These are phyloP conservation scores for Phalloptychus januarius DNA, from an alignment of 2,797 vertebrate species.

Conservation along the genomic window DNA sequence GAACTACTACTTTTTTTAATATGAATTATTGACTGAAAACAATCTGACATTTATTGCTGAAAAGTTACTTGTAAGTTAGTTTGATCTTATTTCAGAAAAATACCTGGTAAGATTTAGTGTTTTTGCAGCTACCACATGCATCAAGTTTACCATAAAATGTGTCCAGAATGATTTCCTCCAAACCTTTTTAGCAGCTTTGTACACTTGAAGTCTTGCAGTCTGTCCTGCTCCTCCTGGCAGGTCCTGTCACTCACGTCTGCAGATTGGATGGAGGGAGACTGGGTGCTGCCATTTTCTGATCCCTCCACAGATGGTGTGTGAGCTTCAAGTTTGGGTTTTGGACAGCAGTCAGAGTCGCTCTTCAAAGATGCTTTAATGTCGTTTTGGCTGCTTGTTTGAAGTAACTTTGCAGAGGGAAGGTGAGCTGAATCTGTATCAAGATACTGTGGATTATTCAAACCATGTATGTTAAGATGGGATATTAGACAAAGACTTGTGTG, in stretches of 20 bases:
- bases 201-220: background rate
- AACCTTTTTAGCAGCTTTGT: background rate
- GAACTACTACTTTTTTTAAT: no score
- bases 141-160: background rate
- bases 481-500: background rate
- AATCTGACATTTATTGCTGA: no score
- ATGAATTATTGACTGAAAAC: no score
- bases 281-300: conserved; percentile 17
- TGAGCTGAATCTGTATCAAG: background rate
- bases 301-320: conserved; percentile 15
- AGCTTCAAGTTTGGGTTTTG: conserved; percentile 20
- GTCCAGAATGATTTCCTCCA: background rate
- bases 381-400: background rate
- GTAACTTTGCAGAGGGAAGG: background rate
- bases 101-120: no score
- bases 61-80: no score
- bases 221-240: conserved; percentile 6
- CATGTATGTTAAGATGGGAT: background rate
- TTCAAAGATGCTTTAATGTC: background rate
- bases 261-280: conserved; percentile 3
- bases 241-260: conserved; percentile 1
- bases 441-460: background rate
- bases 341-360: conserved; percentile 4
- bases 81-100: no score
- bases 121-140: no score